Evolutionary conservation across 92 coral and sea anemone species (phyloP).

Genomic region (Actinernus sp.): DNA sequence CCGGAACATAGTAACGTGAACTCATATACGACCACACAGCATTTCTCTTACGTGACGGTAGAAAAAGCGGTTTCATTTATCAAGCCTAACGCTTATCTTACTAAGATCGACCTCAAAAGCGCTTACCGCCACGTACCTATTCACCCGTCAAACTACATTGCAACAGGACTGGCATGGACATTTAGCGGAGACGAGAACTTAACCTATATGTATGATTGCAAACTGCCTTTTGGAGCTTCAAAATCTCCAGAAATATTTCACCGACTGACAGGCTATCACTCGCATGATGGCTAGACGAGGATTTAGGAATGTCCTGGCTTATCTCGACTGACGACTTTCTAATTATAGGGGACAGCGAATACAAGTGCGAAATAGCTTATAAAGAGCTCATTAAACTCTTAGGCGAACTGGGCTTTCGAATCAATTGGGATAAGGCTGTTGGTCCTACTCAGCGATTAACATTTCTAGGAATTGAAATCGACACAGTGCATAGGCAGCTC

Average conservation of each 20-base stretch:
- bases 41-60: slow-evolving; percentile 16
- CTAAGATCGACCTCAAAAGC: slow-evolving; percentile 45
- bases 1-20: neutral
- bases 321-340: slow-evolving; percentile 64
- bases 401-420: slow-evolving; percentile 17
- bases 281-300: slow-evolving; percentile 41
- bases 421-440: slow-evolving; percentile 37
- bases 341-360: slow-evolving; percentile 14
- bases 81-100: slow-evolving; percentile 34
- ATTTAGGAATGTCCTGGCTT: slow-evolving; percentile 9
- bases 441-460: slow-evolving; percentile 23
- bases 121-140: slow-evolving; percentile 61
- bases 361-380: slow-evolving; percentile 8
- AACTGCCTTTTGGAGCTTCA: slow-evolving; percentile 46
- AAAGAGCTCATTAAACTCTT: neutral
- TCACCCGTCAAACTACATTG: slow-evolving; percentile 39
- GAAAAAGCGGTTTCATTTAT: slow-evolving; percentile 18
- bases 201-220: slow-evolving; percentile 31
- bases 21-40: slow-evolving; percentile 14
- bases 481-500: slow-evolving; percentile 40
- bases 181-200: slow-evolving; percentile 13
- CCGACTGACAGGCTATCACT: slow-evolving; percentile 37
- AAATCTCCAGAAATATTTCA: slow-evolving; percentile 43
- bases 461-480: slow-evolving; percentile 39
- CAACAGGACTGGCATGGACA: slow-evolving; percentile 43